These are phyloP conservation scores for Craseonycteris thonglongyai DNA, from an alignment of 2,113 vertebrate species.

Conservation along the genomic window DNA sequence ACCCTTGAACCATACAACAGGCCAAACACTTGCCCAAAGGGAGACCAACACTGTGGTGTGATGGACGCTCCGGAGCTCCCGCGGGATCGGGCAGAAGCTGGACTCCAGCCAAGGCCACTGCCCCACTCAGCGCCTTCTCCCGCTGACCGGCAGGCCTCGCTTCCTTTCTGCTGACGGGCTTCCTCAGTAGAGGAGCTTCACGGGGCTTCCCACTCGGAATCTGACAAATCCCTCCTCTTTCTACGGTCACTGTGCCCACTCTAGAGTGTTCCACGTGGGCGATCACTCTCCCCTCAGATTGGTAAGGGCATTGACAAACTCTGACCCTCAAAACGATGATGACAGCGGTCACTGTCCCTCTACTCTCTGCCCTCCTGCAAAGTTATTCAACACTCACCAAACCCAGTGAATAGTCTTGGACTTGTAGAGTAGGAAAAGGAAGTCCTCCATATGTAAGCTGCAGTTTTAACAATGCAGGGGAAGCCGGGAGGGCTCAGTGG, in stretches of 20 bases:
- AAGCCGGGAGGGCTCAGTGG: too few relatives aligned
- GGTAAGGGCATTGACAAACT: background rate
- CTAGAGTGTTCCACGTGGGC: background rate
- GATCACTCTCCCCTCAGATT: background rate
- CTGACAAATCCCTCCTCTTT: background rate
- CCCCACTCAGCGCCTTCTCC: background rate
- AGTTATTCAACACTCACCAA: background rate
- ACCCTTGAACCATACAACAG: background rate
- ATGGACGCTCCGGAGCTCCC: fast-evolving
- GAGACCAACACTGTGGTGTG: background rate
- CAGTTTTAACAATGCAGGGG: background rate
- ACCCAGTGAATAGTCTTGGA: background rate
- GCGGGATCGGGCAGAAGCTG: background rate
- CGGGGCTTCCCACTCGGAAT: background rate
- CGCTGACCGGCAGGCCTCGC: too few relatives aligned
- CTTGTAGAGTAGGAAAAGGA: background rate
- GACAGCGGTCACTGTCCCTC: background rate
- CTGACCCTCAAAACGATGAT: fast-evolving
- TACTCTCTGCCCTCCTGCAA: background rate
- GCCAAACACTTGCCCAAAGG: background rate
- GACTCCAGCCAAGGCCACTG: background rate
- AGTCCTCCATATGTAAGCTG: fast-evolving
- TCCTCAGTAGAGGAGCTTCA: background rate
- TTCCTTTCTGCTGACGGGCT: background rate
- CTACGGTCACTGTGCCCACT: background rate